phyloP scores from a whole-genome alignment of 2,797 vertebrate species.

The Periparus ater region DNA sequence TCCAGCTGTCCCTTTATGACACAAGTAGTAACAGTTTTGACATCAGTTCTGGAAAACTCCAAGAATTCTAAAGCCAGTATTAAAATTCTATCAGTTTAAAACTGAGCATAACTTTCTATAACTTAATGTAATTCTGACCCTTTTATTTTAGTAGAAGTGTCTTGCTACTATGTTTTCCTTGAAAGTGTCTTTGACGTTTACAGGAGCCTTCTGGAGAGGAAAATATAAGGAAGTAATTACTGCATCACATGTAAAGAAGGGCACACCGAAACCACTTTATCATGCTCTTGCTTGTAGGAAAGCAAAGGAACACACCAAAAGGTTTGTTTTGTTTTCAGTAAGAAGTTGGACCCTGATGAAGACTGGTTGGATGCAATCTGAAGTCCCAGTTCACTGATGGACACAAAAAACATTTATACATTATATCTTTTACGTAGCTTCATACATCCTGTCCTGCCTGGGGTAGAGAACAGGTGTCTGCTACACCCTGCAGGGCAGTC shows the following conservation, averaged over 20 bases:
- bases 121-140: not conserved
- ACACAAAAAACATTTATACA: not conserved
- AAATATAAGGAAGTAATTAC: not conserved
- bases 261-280: not conserved
- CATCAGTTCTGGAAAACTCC: not conserved
- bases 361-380: not conserved
- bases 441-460: not conserved
- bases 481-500: not conserved
- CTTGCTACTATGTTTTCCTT: not conserved
- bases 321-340: not conserved
- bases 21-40: not conserved
- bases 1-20: not conserved
- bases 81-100: not conserved
- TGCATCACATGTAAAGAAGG: not conserved
- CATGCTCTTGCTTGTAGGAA: not conserved
- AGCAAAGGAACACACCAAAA: not conserved
- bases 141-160: not conserved
- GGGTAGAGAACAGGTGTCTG: not conserved
- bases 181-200: not conserved
- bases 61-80: not conserved
- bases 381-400: not conserved
- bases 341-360: not conserved
- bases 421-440: not conserved
- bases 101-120: not conserved
- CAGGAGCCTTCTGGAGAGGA: not conserved